phyloP scores from a whole-genome alignment of 2,797 vertebrate species.

The Sebastes oblongus region DNA sequence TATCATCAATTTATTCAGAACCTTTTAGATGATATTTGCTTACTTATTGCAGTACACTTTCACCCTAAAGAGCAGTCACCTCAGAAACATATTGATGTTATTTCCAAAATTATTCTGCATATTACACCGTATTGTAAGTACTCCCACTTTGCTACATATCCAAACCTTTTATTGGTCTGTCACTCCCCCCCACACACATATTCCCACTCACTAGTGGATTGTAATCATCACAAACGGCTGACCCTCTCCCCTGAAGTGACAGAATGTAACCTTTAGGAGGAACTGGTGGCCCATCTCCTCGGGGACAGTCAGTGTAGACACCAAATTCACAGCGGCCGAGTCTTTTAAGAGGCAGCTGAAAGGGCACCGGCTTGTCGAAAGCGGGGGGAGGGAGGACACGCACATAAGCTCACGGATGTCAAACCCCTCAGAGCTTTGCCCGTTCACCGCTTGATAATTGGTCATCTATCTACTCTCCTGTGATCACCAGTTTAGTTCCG shows the following conservation, averaged over 20 bases:
- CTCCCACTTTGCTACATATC: not conserved
- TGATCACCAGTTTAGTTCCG: constrained; percentile 77
- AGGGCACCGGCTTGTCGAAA: constrained; percentile 59
- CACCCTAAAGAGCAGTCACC: not conserved
- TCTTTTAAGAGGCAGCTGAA: constrained; percentile 66
- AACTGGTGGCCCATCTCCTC: constrained; percentile 69
- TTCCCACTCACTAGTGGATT: constrained; percentile 28
- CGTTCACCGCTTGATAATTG: constrained; percentile 75
- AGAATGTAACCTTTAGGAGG: constrained; percentile 72
- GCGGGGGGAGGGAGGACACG: not conserved
- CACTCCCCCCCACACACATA: not conserved
- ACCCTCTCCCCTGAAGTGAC: constrained; percentile 63
- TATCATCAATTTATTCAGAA: constrained; percentile 33
- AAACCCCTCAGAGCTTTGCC: constrained; percentile 70
- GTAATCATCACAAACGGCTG: constrained; percentile 54
- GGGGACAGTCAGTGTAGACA: constrained; percentile 60
- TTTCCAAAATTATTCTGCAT: not conserved
- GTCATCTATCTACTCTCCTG: constrained; percentile 76
- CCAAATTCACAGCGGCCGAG: constrained; percentile 57
- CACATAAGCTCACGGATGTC: constrained; percentile 65
- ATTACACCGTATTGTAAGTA: not conserved
- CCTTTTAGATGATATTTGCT: constrained; percentile 27
- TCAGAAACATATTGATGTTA: constrained; percentile 8
- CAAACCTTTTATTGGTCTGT: not conserved
- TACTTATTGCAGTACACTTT: constrained; percentile 6